Conservation (phyloP, 2,888 invertebrate genomes). For the Drosophila diplacantha region DNA sequence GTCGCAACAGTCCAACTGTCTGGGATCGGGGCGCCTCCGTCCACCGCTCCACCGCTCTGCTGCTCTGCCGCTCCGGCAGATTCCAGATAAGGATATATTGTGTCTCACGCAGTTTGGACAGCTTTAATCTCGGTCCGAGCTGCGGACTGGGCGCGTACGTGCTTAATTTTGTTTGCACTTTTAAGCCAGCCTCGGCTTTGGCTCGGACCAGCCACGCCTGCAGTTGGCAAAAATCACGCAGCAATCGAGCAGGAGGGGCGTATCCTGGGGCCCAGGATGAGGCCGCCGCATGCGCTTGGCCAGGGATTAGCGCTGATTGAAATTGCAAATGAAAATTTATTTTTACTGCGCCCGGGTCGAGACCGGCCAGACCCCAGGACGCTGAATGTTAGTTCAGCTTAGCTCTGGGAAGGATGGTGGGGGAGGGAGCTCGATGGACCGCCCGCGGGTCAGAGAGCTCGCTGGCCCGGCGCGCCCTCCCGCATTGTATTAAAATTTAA, state of each 20-base stretch:
- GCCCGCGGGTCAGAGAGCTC: conserved; percentile 20
- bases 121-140: conserved; percentile 66
- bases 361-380: conserved; percentile 17
- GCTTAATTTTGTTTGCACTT: conserved; percentile 73
- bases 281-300: conserved; percentile 69
- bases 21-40: conserved; percentile 17
- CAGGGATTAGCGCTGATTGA: conserved; percentile 77
- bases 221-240: conserved; percentile 74
- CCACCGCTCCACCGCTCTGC: not conserved
- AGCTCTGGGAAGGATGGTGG: conserved; percentile 21
- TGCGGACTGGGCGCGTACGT: conserved; percentile 62
- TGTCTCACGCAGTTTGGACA: conserved; percentile 73
- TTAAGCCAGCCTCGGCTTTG: conserved; percentile 63
- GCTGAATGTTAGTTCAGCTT: conserved; percentile 64
- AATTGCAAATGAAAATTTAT: conserved; percentile 78
- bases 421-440: conserved; percentile 6
- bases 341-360: conserved; percentile 62
- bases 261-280: conserved; percentile 25
- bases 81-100: conserved; percentile 72
- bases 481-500: conserved; percentile 75
- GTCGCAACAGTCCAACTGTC: conserved; percentile 51
- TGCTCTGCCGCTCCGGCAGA: conserved; percentile 7
- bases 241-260: conserved; percentile 29
- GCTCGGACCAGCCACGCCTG: conserved; percentile 47
- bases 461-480: conserved; percentile 30